Evolutionary conservation across 2,888 invertebrate genomes (phyloP).

Genomic region (Limnephilus lunatus): DNA sequence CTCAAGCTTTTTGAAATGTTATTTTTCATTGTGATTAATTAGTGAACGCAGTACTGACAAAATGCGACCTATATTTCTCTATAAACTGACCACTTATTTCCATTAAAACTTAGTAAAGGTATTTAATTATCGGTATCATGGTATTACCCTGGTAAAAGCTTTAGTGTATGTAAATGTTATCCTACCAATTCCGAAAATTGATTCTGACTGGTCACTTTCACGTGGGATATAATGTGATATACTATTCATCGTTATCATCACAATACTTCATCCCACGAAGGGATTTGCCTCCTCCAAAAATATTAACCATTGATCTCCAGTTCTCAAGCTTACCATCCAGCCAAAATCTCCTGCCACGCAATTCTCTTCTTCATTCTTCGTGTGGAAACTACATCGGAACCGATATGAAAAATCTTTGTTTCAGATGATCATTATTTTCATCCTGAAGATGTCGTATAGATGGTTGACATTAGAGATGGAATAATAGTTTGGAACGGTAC

Average conservation of each 20-base stretch:
- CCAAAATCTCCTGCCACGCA: neutral
- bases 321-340: neutral
- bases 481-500: no score
- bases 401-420: no score
- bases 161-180: neutral
- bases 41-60: neutral
- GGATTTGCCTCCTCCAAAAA: neutral
- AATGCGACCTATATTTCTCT: neutral
- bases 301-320: no score
- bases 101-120: neutral
- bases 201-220: neutral
- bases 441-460: no score
- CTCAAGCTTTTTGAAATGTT: slow-evolving; percentile 2
- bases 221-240: neutral
- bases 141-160: neutral
- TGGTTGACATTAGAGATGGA: no score
- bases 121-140: neutral
- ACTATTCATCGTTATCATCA: neutral
- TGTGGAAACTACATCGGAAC: no score
- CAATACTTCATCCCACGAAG: neutral
- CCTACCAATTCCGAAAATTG: neutral
- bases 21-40: neutral
- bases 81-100: neutral
- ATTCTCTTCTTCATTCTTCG: no score
- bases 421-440: no score